Base-by-base conservation (phyloP, 2,113 vertebrate species). In the Chrysochloris asiatica region DNA sequence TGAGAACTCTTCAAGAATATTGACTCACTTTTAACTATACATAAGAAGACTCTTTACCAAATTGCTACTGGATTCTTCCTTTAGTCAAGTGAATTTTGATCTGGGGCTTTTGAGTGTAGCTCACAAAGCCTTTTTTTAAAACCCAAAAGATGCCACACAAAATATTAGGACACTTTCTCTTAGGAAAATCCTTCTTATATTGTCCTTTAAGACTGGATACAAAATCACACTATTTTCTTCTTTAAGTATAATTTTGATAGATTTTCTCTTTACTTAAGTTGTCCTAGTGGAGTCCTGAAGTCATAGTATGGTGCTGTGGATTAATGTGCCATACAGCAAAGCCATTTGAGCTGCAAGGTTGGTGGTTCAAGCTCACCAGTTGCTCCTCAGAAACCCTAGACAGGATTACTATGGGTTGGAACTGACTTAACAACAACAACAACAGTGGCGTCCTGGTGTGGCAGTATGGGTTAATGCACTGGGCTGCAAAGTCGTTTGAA, bases 191-290 rank as follows among this genome's bases (percentile, higher is more conserved):
- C 19, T 75, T 75, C 43, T 75, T 14, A 8, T 8, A 75, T 26
- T 81, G 24, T 33, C 12, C 47, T 72, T 78, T 63, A 24, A 28
- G 47, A 79, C 11, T 67, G 78, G 77, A 33, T 7, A 93, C 4
- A 90, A 78, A 85, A 65, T 75, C 14, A 59, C 5, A 81, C 38
- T 86, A 4, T 30, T 4, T 33, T 26, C 6, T 63, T 86, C 38
- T 73, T 76, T 59, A 86, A 22, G 89, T 21, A n/a, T 75, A 8
- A 59, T 97, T 95, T 92, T 45, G 81, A 50, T 52, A 88, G 22
- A 63, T 1, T 26, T 75, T 88, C 26, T 24, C 56, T 56, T 56
- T 7, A 19, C 24, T n/a, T n/a, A n/a, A n/a, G n/a, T n/a, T n/a
- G n/a, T n/a, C n/a, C n/a, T n/a, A n/a, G n/a, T n/a, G n/a, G n/a